A percentile compares a stretch with the other conserved stretches of the same genome.
Evolutionary conservation across 2,888 invertebrate genomes (phyloP).

Genomic region (Danaus chrysippus): DNA sequence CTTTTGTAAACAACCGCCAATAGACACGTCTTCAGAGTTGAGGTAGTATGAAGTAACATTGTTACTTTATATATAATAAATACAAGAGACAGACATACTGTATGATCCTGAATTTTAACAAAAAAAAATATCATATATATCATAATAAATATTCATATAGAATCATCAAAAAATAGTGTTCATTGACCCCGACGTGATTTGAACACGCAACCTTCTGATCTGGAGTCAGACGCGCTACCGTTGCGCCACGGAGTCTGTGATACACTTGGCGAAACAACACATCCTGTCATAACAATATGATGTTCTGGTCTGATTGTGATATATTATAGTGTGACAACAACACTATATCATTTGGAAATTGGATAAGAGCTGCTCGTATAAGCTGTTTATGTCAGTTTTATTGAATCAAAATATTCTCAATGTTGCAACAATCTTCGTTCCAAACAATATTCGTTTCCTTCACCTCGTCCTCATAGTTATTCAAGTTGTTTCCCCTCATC

Average conservation of each 20-base stretch:
- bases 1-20: too few relatives aligned
- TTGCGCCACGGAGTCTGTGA: slow-evolving; percentile 94
- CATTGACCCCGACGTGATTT: slow-evolving; percentile 96
- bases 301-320: background rate
- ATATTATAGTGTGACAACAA: background rate
- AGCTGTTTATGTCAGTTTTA: background rate
- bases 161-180: background rate
- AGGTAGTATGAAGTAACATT: too few relatives aligned
- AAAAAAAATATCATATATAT: background rate
- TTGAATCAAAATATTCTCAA: slow-evolving; percentile 2
- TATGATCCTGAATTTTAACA: background rate
- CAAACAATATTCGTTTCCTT: background rate
- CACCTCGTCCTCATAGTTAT: too few relatives aligned
- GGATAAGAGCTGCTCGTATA: too few relatives aligned
- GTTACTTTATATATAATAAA: too few relatives aligned
- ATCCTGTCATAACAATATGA: background rate
- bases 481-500: slow-evolving; percentile 24
- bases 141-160: background rate
- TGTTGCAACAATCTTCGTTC: background rate
- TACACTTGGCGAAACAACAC: background rate
- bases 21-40: too few relatives aligned
- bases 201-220: slow-evolving; percentile 99
- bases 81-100: background rate
- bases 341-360: background rate
- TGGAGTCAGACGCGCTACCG: slow-evolving; percentile 99